Evolutionary conservation across 2,113 vertebrate genomes (phyloP).

Genomic region (Myrmophylax atrothorax): DNA sequence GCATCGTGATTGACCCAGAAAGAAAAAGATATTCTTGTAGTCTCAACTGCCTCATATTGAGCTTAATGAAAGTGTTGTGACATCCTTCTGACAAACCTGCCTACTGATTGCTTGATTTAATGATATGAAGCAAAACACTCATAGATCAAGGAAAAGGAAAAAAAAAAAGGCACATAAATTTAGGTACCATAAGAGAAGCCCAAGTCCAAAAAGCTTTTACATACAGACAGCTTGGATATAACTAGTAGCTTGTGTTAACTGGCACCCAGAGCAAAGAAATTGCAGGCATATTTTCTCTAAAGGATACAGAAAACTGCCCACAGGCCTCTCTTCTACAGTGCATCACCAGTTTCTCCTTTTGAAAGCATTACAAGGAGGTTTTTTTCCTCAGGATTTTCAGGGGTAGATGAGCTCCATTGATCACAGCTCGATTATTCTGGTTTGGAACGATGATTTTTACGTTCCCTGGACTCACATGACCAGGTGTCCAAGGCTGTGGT

Average conservation of each 20-base stretch:
- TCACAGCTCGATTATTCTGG: not conserved
- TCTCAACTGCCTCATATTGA: not conserved
- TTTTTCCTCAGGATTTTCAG: constrained; percentile 22
- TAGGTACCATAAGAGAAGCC: not conserved
- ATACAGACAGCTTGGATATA: not conserved
- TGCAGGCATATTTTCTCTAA: not conserved
- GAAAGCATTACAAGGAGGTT: not conserved
- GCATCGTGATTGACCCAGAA: not conserved
- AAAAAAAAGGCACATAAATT: not conserved
- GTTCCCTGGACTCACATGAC: constrained; percentile 4
- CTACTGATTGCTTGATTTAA: not conserved
- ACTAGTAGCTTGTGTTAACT: not conserved
- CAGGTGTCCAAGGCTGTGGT: constrained; percentile 36
- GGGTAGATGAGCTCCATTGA: not conserved
- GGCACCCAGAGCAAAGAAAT: not conserved
- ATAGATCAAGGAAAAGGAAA: not conserved
- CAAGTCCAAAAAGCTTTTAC: not conserved
- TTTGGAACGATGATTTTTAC: constrained; percentile 45
- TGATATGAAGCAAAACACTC: not conserved
- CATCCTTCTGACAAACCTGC: not conserved
- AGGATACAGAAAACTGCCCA: not conserved
- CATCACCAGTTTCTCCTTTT: not conserved
- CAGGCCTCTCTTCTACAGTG: not conserved
- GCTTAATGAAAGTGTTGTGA: not conserved
- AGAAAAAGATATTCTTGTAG: not conserved